These are phyloP conservation scores for Tadarida brasiliensis DNA, from an alignment of 2,797 vertebrate genomes.

Conservation along the genomic window DNA sequence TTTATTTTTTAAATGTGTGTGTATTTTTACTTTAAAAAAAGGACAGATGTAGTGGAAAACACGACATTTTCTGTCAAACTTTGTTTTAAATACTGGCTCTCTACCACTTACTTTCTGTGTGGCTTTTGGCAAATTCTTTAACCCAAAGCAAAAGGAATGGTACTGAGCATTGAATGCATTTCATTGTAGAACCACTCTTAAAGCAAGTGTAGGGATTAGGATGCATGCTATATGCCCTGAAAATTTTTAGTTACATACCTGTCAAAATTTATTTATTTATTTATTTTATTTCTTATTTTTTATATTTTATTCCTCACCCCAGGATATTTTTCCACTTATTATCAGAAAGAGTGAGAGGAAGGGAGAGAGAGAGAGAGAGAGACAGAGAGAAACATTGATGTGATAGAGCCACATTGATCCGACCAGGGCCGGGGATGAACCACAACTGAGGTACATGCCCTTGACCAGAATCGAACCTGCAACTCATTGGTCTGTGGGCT, in stretches of 20 bases:
- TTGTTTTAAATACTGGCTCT: background rate
- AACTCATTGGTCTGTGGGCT: no score
- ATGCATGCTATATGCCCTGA: background rate
- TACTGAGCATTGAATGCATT: background rate
- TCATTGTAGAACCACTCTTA: background rate
- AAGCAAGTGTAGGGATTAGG: background rate
- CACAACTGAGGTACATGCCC: no score
- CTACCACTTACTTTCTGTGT: background rate
- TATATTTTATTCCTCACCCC: no score
- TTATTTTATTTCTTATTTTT: no score
- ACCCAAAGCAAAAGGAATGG: background rate
- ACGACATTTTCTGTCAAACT: background rate
- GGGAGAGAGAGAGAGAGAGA: no score
- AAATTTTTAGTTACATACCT: background rate
- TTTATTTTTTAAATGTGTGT: background rate
- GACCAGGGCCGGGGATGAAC: no score
- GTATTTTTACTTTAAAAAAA: background rate
- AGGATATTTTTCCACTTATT: no score
- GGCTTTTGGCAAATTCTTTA: constrained; percentile 17
- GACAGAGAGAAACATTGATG: no score
- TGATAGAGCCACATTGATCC: no score
- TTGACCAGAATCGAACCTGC: no score
- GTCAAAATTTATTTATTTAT: no score
- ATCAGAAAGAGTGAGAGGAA: no score
- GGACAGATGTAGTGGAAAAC: background rate